These are phyloP conservation scores for Bombycilla garrulus DNA, from an alignment of 2,113 vertebrate species.

Conservation along the genomic window DNA sequence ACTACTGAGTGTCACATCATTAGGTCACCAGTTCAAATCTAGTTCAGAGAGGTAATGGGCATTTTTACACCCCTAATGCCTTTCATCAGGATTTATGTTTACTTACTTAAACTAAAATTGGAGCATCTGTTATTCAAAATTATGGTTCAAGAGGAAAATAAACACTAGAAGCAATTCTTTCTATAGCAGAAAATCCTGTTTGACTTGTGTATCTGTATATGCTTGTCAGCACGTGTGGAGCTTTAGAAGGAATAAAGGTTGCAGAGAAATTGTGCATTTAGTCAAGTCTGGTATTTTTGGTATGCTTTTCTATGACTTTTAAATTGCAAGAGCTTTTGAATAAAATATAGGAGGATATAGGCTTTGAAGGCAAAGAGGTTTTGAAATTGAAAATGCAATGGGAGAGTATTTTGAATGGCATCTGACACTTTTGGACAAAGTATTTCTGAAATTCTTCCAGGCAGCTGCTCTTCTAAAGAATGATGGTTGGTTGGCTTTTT, in stretches of 20 bases:
- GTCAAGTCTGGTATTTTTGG: background rate
- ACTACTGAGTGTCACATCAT: background rate
- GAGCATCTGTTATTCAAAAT: background rate
- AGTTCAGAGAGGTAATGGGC: background rate
- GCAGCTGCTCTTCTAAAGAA: background rate
- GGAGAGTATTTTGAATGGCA: background rate
- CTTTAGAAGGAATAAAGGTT: background rate
- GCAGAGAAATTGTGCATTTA: background rate
- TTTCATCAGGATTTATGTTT: background rate
- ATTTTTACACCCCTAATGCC: background rate
- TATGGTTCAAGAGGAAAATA: background rate
- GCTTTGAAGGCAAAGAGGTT: background rate
- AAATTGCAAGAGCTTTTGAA: background rate
- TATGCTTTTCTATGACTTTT: background rate
- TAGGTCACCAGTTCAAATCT: background rate
- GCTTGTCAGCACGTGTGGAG: background rate
- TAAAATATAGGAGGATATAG: background rate
- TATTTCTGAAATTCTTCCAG: background rate
- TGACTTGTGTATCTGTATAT: background rate
- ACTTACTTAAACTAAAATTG: background rate
- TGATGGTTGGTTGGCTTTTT: background rate
- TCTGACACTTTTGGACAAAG: background rate
- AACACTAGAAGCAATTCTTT: background rate
- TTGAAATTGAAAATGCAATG: background rate
- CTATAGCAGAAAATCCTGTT: background rate